These are phyloP conservation scores for Dromas ardeola DNA, from an alignment of 2,113 vertebrate genomes.

Conservation along the genomic window DNA sequence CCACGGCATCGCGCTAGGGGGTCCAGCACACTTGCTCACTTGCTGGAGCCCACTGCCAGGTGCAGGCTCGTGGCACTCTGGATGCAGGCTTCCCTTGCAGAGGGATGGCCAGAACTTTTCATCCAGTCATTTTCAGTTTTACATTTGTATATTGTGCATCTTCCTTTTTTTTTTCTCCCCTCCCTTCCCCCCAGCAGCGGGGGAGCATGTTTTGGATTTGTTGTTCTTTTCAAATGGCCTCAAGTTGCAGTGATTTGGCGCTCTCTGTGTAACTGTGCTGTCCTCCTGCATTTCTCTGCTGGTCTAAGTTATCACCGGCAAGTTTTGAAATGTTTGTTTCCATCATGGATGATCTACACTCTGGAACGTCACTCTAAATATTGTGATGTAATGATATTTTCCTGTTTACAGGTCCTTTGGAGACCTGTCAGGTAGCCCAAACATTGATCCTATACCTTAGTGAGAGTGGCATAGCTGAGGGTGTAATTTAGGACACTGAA, in stretches of 20 bases:
- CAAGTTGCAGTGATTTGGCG: neutral
- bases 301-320: neutral
- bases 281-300: neutral
- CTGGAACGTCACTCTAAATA: neutral
- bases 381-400: neutral
- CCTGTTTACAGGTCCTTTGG: neutral
- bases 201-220: neutral
- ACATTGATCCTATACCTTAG: neutral
- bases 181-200: too few relatives aligned
- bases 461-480: neutral
- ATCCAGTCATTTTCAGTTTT: neutral
- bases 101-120: neutral
- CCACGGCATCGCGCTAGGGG: neutral
- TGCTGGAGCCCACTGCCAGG: neutral
- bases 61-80: neutral
- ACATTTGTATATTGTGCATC: neutral
- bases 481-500: constrained; percentile 32
- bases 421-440: neutral
- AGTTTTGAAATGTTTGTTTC: neutral
- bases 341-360: neutral
- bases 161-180: neutral
- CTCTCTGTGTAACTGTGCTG: neutral
- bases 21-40: neutral
- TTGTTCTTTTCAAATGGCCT: neutral
- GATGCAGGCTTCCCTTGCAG: neutral